Base-by-base conservation (phyloP, 2,113 vertebrate genomes). In the Zeus faber region DNA sequence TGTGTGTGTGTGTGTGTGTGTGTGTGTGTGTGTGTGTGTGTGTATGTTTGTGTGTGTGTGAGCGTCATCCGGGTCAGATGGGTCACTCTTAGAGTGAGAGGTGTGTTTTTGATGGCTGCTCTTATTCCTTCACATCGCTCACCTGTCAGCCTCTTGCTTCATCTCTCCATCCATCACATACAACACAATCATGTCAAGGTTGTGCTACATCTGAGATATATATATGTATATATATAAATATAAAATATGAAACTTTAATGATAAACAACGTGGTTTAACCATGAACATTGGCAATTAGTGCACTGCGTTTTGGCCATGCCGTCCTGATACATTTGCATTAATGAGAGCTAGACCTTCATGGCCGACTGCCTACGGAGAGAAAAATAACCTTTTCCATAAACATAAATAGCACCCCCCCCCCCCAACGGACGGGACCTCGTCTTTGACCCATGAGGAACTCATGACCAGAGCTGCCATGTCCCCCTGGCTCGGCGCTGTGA, bases 381-480 rank as follows among this genome's bases (percentile, higher is more conserved):
- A n/a, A n/a, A n/a, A n/a, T n/a, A 59, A 48, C 14, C 35, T 27
- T 52, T 27, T 76, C 63, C 43, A 72, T 80, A 80, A 81, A 84
- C 70, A 74, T 54, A 48, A 56, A 67, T 41, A 23, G 33, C 16
- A 4, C 6, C 70, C 66, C 72, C 74, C 72, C 27, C n/a, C n/a
- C n/a, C n/a, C n/a, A n/a, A 8, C 52, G 77, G 79, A 70, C 58
- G 46, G 54, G 72, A 62, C 77, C 74, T 60, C 26, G 69, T 49
- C 62, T 63, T 63, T 85, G 83, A 86, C 79, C 84, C 77, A 49
- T 70, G 79, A 52, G 73, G 82, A 81, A 74, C 80, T 63, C 64
- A 55, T 74, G 84, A 80, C 84, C 71, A 66, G 67, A 75, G 70
- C 77, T 85, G 82, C 65, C 39, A 33, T 58, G 76, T 74, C 64